Percentiles rank a stretch among this genome's conserved stretches.
These are phyloP conservation scores for Ahaetulla prasina DNA, from an alignment of 2,113 vertebrate genomes.

Conservation along the genomic window DNA sequence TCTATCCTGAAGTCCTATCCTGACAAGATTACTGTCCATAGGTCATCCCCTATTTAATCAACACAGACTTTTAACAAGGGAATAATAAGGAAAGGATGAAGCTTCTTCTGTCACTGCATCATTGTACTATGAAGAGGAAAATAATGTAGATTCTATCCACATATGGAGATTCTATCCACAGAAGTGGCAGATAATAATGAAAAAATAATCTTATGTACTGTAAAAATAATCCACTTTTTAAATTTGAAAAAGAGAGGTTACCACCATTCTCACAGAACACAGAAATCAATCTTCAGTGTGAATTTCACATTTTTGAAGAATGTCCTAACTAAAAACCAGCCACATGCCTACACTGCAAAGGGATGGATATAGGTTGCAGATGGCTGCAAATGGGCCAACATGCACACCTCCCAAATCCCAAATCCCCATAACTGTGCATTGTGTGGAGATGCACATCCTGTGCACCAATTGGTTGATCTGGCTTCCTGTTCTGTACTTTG, in stretches of 20 bases:
- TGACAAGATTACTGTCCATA: not conserved
- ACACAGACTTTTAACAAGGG: not conserved
- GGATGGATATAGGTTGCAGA: no score
- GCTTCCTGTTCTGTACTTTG: no score
- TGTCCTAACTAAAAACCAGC: not conserved
- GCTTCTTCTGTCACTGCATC: not conserved
- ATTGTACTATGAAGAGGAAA: not conserved
- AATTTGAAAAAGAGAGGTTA: not conserved
- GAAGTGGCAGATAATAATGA: not conserved
- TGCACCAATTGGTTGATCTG: no score
- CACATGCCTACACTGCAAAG: no score
- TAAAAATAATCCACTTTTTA: not conserved
- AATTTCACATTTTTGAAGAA: not conserved
- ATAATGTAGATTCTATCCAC: not conserved
- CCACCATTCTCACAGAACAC: not conserved
- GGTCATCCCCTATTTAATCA: not conserved
- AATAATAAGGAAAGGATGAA: not conserved
- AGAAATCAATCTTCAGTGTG: not conserved
- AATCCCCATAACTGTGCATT: no score
- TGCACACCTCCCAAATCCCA: no score
- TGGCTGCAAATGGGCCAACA: no score
- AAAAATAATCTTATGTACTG: not conserved
- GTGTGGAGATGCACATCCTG: no score
- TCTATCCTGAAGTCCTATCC: not conserved
- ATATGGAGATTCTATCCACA: not conserved